These are phyloP conservation scores for Apis dorsata DNA, from an alignment of 1,140 invertebrate genomes.

Conservation along the genomic window DNA sequence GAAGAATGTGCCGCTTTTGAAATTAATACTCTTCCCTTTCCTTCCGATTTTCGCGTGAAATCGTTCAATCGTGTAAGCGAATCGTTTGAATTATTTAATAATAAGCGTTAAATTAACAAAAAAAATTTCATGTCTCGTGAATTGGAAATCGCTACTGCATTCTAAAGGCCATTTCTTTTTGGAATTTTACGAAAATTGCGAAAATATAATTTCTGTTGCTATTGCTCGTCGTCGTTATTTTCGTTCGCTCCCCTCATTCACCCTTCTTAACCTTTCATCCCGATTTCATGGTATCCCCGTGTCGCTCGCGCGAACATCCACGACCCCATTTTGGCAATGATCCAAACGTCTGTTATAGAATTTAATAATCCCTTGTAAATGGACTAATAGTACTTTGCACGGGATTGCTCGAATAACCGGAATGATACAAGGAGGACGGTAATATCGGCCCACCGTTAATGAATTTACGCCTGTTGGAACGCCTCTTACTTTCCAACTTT, in stretches of 20 bases:
- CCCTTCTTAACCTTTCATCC: conserved; percentile 30
- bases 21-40: conserved; percentile 15
- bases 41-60: neutral
- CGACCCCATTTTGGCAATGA: conserved; percentile 29
- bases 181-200: no score
- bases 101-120: no score
- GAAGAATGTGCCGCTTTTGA: conserved; percentile 23
- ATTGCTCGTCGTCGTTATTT: neutral
- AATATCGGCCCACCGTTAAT: conserved; percentile 26
- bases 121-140: no score
- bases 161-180: neutral
- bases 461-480: conserved; percentile 23
- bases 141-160: neutral
- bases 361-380: conserved; percentile 59
- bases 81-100: no score
- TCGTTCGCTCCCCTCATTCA: neutral
- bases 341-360: conserved; percentile 53
- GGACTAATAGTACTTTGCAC: conserved; percentile 34
- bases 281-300: neutral
- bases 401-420: conserved; percentile 20
- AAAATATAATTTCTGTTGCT: no score
- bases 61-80: no score
- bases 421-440: conserved; percentile 17
- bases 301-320: conserved; percentile 1
- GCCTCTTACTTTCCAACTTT: neutral